A percentile compares a stretch with the other conserved stretches of the same genome.
Evolutionary conservation across 2,888 invertebrate genomes (phyloP).

Genomic region (Drosophila koepferae): DNA sequence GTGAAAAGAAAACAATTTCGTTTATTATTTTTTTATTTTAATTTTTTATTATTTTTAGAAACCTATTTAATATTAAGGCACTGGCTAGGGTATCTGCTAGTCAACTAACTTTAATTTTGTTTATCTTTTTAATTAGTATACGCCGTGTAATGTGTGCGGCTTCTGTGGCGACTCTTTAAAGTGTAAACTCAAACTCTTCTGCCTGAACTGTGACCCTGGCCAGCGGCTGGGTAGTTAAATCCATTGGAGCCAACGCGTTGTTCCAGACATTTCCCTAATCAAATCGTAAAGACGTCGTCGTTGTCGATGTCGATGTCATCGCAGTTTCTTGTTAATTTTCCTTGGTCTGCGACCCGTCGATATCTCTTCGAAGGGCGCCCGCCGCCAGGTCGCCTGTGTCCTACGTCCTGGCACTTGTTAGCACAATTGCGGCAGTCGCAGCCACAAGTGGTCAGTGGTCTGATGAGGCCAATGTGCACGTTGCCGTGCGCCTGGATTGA

Average conservation of each 20-base stretch:
- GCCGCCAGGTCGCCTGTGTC: not conserved
- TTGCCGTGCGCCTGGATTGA: constrained; percentile 14
- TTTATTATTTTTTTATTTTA: no score
- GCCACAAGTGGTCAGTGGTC: constrained; percentile 79
- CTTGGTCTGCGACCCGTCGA: constrained; percentile 40
- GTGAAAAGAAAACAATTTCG: no score
- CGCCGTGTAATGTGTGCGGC: constrained; percentile 43
- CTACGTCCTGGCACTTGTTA: constrained; percentile 56
- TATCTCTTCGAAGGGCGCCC: constrained; percentile 4
- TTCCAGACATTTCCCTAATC: constrained; percentile 80
- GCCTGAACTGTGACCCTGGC: not conserved
- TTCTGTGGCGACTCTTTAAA: constrained; percentile 32
- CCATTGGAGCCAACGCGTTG: constrained; percentile 34
- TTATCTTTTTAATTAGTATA: constrained; percentile 54
- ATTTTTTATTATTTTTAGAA: no score
- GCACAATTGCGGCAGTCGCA: constrained; percentile 51
- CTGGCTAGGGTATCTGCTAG: not conserved
- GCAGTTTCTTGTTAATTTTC: constrained; percentile 77
- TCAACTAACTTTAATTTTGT: not conserved
- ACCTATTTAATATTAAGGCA: no score
- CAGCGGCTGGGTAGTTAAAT: constrained; percentile 10
- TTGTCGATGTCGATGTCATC: constrained; percentile 59
- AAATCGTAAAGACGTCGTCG: constrained; percentile 67
- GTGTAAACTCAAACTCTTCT: not conserved
- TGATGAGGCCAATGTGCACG: constrained; percentile 74